Conservation (phyloP, 2,888 invertebrate species). For the Tipula lateralis region DNA sequence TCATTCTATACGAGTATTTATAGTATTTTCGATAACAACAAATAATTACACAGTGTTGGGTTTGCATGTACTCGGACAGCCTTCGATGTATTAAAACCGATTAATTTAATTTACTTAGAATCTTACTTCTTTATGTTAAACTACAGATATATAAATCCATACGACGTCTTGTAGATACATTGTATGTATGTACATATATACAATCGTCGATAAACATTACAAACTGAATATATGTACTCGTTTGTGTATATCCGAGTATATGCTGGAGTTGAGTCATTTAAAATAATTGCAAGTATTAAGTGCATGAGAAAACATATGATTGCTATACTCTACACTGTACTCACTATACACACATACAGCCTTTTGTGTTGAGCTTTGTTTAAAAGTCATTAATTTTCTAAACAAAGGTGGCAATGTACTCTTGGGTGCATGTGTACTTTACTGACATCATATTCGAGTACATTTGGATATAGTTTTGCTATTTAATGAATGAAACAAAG, state of each 20-base stretch:
- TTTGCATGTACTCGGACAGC: background rate
- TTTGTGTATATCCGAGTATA: background rate
- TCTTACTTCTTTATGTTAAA: background rate
- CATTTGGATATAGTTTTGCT: background rate
- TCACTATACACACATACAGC: background rate
- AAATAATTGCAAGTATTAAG: background rate
- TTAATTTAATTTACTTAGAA: background rate
- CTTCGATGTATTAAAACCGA: background rate
- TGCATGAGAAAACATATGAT: slow-evolving; percentile 11
- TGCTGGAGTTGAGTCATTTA: background rate
- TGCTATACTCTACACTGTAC: background rate
- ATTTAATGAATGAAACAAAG: background rate
- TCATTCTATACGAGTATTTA: background rate
- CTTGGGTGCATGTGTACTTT: background rate
- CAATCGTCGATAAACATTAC: background rate
- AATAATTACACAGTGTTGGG: background rate
- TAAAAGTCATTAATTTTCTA: background rate
- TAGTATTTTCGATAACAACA: background rate
- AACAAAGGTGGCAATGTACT: background rate
- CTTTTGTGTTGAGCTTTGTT: background rate
- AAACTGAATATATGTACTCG: too few species aligned
- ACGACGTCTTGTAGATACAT: background rate
- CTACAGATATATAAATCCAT: background rate
- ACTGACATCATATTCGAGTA: background rate
- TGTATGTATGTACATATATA: background rate